Evolutionary conservation across 2,113 vertebrate species (phyloP), one percentile per base, ranked within the genome.

Genomic region (Ellobius talpinus): DNA sequence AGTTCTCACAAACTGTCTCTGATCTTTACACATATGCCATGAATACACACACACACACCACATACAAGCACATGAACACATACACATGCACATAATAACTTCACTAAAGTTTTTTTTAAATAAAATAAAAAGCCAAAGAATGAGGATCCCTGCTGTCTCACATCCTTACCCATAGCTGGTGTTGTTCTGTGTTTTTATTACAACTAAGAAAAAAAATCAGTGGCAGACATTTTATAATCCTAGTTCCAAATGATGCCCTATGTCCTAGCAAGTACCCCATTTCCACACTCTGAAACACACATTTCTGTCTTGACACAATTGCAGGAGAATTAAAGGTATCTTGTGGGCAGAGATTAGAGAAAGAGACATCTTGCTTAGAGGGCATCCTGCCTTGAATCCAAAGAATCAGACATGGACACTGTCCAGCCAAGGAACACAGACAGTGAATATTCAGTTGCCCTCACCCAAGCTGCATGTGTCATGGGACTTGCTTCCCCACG

Each of bases 361-460:
- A 86, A 47, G 36, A 36, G 72, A 93, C 45, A 7, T 5, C 65
- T 23, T 29, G 8, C 2, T 4, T 33, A 82, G n/a, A 89, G 63
- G 73, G 89, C 45, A 91, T 12, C 26, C 77, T 92, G 78, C 52
- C 29, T 89, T 77, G 36, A 81, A 76, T 70, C 73, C n/a, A 58
- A 93, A 85, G 85, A 93, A 12, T 31, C 47, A 85, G 87, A 86
- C 77, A 74, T 33, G 33, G 36, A 92, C 89, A 87, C 31, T 66
- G 50, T 72, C 42, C 47, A 61, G 50, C 81, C 39, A 76, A 72
- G 65, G 42, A 95, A 9, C 39, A 65, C 36, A 47, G 12, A 12
- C 50, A 61, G 12, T n/a, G 66, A 63, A 72, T 13, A 17, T 9
- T 42, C 55, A 8, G 13, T 29, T 65, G 14, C 42, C n/a, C 65